Base-by-base conservation (phyloP, 2,113 vertebrate genomes). In the Furnarius figulus region DNA sequence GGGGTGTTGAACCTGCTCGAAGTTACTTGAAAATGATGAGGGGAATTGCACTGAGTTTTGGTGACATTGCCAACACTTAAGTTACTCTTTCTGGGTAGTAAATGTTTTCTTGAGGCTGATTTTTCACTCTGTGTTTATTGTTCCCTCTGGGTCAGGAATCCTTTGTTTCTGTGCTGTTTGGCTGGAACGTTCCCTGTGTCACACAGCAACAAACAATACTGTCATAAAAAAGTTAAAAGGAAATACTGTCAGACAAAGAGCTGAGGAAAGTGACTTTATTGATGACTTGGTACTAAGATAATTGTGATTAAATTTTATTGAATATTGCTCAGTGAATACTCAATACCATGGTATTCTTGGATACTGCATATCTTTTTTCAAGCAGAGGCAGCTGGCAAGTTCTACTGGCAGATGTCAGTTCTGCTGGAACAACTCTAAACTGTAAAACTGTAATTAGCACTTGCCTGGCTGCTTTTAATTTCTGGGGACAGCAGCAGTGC, bases 1-100 rank as follows among this genome's bases (percentile, higher is more conserved):
- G 37, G 15, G 40, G 28, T 53, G 2, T 2, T 21, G 55, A 73
- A 31, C 39, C 35, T 65, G 31, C 52, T n/a, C 10, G 2, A 2
- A 25, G n/a, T 39, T 49, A 17, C 8, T 8, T 6, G 44, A 13
- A 40, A 50, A 10, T 20, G 28, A 23, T 19, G 24, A 2, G 31
- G 9, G 14, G 20, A 35, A 3, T 17, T 12, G 33, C 5, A 2
- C 70, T 9, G 7, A 35, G 24, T 44, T 76, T 10, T 3, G 35
- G 62, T 80, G 88, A 28, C 1, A 0, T 8, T 42, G 31, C 6
- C 3, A 2, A 2, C 22, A 1, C 2, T 16, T 3, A 22, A 46
- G 18, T 30, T 76, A 28, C 28, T 77, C 55, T 28, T 78, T 74
- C 5, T 28, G 59, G 9, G 28, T 6, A 5, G 39, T 35, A 6